Evolutionary conservation across 2,797 vertebrate species (phyloP).

Genomic region (Pagetopsis macropterus): DNA sequence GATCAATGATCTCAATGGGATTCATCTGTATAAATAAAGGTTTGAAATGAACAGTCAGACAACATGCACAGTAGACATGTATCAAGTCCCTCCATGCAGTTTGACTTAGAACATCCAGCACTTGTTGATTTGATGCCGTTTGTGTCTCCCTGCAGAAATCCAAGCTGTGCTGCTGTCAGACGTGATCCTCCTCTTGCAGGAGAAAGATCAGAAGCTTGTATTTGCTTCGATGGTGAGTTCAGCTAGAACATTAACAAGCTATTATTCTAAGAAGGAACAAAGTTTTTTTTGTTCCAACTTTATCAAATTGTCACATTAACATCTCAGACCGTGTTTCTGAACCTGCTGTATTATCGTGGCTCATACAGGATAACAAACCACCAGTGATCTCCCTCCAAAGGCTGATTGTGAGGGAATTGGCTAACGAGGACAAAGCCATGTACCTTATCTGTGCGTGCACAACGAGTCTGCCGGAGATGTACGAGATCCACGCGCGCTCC

Average conservation of each 20-base stretch:
- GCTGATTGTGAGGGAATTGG: constrained; percentile 93
- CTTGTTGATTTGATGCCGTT: constrained; percentile 18
- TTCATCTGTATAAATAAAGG: too few species aligned
- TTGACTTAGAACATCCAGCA: neutral
- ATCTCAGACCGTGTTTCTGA: neutral
- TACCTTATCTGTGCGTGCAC: constrained; percentile 89
- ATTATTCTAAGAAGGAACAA: neutral
- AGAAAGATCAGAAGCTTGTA: constrained; percentile 93
- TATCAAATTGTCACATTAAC: neutral
- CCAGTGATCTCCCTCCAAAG: constrained; percentile 90
- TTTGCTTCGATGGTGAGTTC: constrained; percentile 92
- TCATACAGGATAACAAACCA: constrained; percentile 89
- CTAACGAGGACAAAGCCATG: constrained; percentile 91
- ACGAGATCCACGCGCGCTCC: constrained; percentile 90
- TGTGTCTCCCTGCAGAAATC: constrained; percentile 82
- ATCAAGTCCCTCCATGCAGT: neutral
- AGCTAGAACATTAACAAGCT: neutral
- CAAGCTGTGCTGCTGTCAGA: constrained; percentile 91
- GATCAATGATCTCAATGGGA: too few species aligned
- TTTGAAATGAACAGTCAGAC: neutral
- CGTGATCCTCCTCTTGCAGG: constrained; percentile 93
- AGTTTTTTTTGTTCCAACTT: neutral
- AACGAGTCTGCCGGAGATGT: constrained; percentile 89
- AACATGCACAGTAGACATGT: neutral
- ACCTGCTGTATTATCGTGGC: neutral